Conservation (phyloP, 2,113 vertebrate species). For the Lamprotornis superbus region DNA sequence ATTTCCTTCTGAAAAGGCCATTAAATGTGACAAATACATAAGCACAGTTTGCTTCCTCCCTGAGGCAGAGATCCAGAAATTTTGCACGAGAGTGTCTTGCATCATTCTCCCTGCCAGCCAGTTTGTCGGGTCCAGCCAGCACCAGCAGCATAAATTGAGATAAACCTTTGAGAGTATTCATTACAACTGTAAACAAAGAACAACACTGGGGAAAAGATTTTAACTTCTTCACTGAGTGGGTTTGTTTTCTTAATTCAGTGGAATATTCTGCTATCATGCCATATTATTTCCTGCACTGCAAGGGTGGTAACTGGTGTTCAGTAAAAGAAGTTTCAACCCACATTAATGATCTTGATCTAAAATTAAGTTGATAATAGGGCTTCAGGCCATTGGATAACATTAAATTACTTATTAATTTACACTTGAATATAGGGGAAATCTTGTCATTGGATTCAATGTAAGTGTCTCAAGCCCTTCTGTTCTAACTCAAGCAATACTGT, state of each 20-base stretch:
- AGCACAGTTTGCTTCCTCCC: constrained; percentile 21
- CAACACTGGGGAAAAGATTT: background rate
- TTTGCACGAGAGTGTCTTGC: background rate
- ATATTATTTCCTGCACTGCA: background rate
- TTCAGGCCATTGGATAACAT: background rate
- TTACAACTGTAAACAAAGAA: background rate
- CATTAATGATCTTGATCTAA: background rate
- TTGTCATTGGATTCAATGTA: background rate
- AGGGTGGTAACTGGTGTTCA: background rate
- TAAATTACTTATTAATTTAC: background rate
- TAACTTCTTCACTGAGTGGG: background rate
- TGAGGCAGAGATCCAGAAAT: background rate
- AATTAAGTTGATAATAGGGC: background rate
- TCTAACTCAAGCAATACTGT: background rate
- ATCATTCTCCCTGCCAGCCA: background rate
- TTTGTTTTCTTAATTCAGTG: background rate
- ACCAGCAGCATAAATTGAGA: background rate
- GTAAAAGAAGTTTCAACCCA: background rate
- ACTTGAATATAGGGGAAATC: background rate
- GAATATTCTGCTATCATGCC: background rate
- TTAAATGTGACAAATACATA: constrained; percentile 38
- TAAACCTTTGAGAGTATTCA: background rate
- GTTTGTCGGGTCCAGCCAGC: background rate
- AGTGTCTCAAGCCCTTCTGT: background rate
- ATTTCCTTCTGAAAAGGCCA: constrained; percentile 55